Evolutionary conservation across 2,888 invertebrate species (phyloP), one percentile per base, ranked within the genome.

Genomic region (Diarsia dahlii): DNA sequence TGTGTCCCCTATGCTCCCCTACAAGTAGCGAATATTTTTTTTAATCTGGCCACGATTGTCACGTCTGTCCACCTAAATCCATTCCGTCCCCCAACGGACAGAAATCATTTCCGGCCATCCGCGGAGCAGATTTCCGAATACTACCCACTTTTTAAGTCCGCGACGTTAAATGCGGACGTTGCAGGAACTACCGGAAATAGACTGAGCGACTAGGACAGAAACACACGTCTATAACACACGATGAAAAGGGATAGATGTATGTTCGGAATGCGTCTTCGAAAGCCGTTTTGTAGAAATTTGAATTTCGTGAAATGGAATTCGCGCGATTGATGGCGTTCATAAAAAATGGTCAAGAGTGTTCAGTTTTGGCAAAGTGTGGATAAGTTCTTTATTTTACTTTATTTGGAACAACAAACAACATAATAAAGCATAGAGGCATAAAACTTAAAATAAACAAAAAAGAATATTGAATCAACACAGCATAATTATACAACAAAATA

Each of bases 21-120:
- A 52, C 46, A 63, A 70, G 73, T 64, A 68, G 66, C 20, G 56
- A 67, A 64, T 69, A 63, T 66, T 84, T 84, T 86, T 85, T 87
- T 86, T 87, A 87, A 87, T 87, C 79, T 87, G 74, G 70, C 62
- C 77, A 69, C 81, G 74, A 86, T 87, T 87, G 82, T 87, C 81
- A 84, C 67, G 73, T 74, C 63, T 81, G 84, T 87, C 85, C 87
- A 85, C 84, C 88, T 87, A 88, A 88, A 91, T 91, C 89, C 89
- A 88, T 90, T 88, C 78, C 84, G 81, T 84, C 85, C 86, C 89
- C 87, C 85, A 58, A n/a, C 82, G 78, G 95, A 95, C 95, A 94
- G 95, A 94, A 94, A 95, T 95, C 93, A 96, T 96, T 96, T 96
- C 96, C 96, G 93, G 83, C 84, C 91, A 90, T 92, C 93, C 95